A percentile compares a stretch with the other conserved stretches of the same genome.
phyloP scores from a whole-genome alignment of 2,797 vertebrate species.

The Otolemur crassicaudatus region DNA sequence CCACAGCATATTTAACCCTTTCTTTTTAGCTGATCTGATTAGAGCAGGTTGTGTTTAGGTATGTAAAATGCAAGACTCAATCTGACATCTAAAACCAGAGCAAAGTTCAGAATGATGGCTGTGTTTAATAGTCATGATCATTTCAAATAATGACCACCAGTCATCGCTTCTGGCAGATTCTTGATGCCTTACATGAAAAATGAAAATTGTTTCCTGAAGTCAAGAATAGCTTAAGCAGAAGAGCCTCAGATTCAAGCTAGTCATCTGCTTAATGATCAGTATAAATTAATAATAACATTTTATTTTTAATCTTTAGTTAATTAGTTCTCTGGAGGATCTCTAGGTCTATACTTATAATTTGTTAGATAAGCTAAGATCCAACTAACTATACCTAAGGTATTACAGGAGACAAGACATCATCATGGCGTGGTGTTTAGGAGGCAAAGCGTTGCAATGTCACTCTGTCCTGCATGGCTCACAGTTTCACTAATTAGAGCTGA shows the following conservation, averaged over 20 bases:
- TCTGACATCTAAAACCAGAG: background rate
- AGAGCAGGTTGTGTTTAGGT: background rate
- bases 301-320: constrained; percentile 72
- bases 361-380: background rate
- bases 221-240: constrained; percentile 31
- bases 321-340: constrained; percentile 72
- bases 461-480: background rate
- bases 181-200: constrained; percentile 57
- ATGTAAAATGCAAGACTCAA: background rate
- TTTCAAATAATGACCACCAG: constrained; percentile 33
- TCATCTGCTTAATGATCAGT: background rate
- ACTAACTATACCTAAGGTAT: background rate
- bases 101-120: constrained; percentile 8
- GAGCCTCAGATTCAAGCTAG: constrained; percentile 1
- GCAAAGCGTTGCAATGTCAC: background rate
- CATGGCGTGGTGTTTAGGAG: background rate
- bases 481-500: background rate
- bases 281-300: constrained; percentile 71
- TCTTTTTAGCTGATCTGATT: constrained; percentile 19
- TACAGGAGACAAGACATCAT: background rate
- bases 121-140: background rate
- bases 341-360: constrained; percentile 64
- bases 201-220: constrained; percentile 54
- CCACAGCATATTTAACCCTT: background rate
- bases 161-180: background rate